phyloP scores from a whole-genome alignment of 2,113 vertebrate species.

The Ellobius talpinus region DNA sequence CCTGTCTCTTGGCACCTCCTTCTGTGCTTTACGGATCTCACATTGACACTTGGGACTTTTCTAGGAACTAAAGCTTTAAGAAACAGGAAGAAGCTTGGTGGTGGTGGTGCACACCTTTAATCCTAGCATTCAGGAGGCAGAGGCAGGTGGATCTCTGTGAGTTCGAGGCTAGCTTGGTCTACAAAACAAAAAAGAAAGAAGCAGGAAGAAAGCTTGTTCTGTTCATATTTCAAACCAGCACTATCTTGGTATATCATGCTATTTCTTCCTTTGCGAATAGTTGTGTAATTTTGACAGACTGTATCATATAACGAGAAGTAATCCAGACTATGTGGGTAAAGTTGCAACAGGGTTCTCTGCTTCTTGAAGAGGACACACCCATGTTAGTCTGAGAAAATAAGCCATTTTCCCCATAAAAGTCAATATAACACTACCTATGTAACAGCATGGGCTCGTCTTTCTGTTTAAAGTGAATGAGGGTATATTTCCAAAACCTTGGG shows the following conservation, averaged over 20 bases:
- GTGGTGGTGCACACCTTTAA: too few species aligned
- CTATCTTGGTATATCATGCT: background rate
- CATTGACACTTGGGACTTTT: background rate
- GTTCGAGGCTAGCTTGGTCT: too few species aligned
- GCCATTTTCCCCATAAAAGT: conserved; percentile 6
- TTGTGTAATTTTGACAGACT: conserved; percentile 57
- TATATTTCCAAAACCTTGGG: conserved; percentile 5
- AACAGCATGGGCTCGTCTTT: background rate
- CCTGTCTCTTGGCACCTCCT: background rate
- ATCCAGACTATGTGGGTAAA: conserved; percentile 8
- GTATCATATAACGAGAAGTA: background rate
- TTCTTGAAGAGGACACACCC: conserved; percentile 7
- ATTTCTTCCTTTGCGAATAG: background rate
- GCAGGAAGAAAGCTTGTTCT: conserved; percentile 1
- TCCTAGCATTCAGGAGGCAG: too few species aligned
- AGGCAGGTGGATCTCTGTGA: too few species aligned
- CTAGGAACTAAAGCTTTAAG: conserved; percentile 1
- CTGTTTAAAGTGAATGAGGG: background rate
- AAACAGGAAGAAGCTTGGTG: conserved; percentile 1
- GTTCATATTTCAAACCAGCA: background rate
- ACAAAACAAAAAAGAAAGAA: background rate
- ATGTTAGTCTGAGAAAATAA: conserved; percentile 22
- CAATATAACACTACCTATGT: background rate
- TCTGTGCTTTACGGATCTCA: background rate
- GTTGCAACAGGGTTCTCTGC: background rate